Base-by-base conservation (phyloP, 2,888 invertebrate species). In the Agriopis aurantiaria region DNA sequence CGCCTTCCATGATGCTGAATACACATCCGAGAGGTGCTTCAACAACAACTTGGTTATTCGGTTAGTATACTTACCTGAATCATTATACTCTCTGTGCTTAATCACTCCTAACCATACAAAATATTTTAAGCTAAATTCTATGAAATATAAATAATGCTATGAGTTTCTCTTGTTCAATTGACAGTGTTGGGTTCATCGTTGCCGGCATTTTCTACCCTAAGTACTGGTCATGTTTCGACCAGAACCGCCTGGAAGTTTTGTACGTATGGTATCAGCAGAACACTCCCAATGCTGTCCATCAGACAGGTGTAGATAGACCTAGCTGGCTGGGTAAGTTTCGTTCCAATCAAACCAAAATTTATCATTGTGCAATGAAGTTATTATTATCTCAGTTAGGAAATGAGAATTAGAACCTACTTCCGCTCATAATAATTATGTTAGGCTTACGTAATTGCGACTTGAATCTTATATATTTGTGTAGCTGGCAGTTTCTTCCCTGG, bases 151-250 rank as follows among this genome's bases (percentile, higher is more conserved):
- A 33, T 33, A 33, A 33, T 33, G 1, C 33, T 33, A 33, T 33
- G 33, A 33, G 23, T 33, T 33, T 33, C 33, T 14, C 6, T 11
- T 52, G 23, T 52, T 33, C 52, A 33, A 23, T 41, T 80, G 85
- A 48, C 77, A 93, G 95, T 69, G 89, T 95, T 45, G 96, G 96
- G 3, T 96, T 95, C 81, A 80, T 84, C 40, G 88, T 95, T 0
- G 84, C 89, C 70, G 85, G 85, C 17, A 84, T 88, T 10, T 95
- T 96, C 82, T 86, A 95, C 72, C 87, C 90, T 17, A 80, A 91
- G 9, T 95, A 94, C 75, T 91, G 88, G 76, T 89, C 95, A 0
- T 96, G 96, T 82, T 96, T 95, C 76, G 93, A 96, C 81, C 87
- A 90, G 49, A 82, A 77, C 6, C 85, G 90, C 0, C 85, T 95